These are phyloP conservation scores for Myxocyprinus asiaticus DNA, from an alignment of 2,113 vertebrate species.

Conservation along the genomic window DNA sequence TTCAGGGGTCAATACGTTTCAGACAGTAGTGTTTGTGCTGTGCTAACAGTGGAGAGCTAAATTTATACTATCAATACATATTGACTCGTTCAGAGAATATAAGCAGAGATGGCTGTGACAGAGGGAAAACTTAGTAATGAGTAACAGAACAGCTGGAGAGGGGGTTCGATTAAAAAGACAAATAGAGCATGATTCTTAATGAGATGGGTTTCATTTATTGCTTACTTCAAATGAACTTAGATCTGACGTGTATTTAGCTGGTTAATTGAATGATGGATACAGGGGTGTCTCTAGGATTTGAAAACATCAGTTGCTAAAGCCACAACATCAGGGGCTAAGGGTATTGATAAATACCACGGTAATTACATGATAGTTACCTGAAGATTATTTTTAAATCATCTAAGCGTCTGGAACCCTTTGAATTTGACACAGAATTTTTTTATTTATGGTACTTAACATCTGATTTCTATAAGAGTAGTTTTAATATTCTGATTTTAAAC, in stretches of 20 bases:
- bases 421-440: too few relatives aligned
- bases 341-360: too few relatives aligned
- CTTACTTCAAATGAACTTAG: neutral
- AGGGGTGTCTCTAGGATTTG: too few relatives aligned
- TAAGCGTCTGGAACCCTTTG: too few relatives aligned
- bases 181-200: neutral
- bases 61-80: conserved; percentile 34
- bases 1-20: conserved; percentile 44
- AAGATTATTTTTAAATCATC: too few relatives aligned
- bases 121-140: neutral
- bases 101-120: neutral
- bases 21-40: conserved; percentile 11
- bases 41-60: conserved; percentile 29
- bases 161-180: neutral
- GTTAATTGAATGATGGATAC: too few relatives aligned
- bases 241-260: neutral
- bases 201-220: neutral
- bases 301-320: too few relatives aligned
- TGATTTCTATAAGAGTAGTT: too few relatives aligned
- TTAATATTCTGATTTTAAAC: too few relatives aligned
- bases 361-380: too few relatives aligned
- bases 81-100: neutral
- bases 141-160: neutral
- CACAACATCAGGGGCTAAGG: too few relatives aligned
- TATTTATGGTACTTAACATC: too few relatives aligned